A percentile compares a stretch with the other conserved stretches of the same genome.
Conservation (phyloP, 2,797 vertebrate species). For the Rallus crepitans region DNA sequence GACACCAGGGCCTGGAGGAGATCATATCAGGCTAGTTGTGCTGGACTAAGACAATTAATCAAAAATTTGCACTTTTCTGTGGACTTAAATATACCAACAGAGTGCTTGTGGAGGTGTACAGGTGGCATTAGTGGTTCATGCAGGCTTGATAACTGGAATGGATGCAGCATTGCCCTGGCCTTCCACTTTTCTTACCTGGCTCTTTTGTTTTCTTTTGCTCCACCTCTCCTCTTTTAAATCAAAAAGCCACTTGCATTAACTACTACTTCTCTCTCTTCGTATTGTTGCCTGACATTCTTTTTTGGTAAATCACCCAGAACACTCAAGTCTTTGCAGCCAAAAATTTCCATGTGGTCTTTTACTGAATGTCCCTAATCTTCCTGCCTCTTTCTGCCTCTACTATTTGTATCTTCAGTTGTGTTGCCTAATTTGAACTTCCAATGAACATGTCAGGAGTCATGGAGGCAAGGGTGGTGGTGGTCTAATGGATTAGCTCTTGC, state of each 20-base stretch:
- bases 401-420: not conserved
- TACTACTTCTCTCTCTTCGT: not conserved
- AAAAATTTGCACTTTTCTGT: not conserved
- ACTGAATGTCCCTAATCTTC: not conserved
- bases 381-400: not conserved
- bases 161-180: not conserved
- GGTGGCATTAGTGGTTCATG: not conserved
- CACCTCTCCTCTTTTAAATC: not conserved
- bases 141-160: not conserved
- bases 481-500: not conserved
- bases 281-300: not conserved
- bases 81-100: not conserved
- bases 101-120: not conserved
- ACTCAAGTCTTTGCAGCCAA: not conserved
- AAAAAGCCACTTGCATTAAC: not conserved
- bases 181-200: not conserved
- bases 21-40: not conserved
- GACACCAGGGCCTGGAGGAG: no score
- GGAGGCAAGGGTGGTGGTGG: not conserved
- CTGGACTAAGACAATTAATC: not conserved
- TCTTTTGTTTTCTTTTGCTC: not conserved
- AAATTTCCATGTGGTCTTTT: not conserved
- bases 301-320: not conserved
- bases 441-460: not conserved
- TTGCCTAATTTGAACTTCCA: not conserved